phyloP scores from a whole-genome alignment of 2,888 invertebrate species.

The Megamerina dolium region DNA sequence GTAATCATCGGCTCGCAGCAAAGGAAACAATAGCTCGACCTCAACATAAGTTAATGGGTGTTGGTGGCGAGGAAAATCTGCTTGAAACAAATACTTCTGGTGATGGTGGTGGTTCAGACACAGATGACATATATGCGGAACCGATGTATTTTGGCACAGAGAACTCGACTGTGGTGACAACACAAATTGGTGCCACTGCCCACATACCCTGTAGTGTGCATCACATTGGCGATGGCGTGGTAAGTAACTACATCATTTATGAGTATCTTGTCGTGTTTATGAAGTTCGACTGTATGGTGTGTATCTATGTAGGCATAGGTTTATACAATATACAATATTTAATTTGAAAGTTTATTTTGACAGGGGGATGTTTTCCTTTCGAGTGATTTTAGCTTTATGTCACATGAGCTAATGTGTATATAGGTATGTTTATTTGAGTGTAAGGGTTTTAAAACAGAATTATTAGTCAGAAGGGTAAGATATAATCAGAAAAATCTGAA shows the following conservation, averaged over 20 bases:
- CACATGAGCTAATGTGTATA: no score
- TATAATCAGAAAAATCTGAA: no score
- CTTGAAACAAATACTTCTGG: constrained; percentile 22
- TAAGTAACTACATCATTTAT: constrained; percentile 53
- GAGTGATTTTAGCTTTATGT: no score
- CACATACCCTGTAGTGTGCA: constrained; percentile 77
- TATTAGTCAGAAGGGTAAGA: no score
- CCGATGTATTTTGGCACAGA: constrained; percentile 78
- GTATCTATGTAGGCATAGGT: no score
- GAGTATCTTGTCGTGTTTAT: constrained; percentile 3
- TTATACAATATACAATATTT: neutral
- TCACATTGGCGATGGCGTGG: constrained; percentile 82
- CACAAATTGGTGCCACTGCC: constrained; percentile 80
- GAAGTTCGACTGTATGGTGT: constrained; percentile 1
- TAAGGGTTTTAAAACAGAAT: no score
- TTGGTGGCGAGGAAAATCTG: constrained; percentile 20
- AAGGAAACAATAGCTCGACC: constrained; percentile 36
- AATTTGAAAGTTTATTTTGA: neutral
- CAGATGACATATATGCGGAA: constrained; percentile 50
- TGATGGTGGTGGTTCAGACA: constrained; percentile 25
- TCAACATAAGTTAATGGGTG: constrained; percentile 23
- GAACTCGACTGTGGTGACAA: constrained; percentile 73
- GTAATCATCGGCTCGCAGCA: constrained; percentile 29
- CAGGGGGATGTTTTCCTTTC: no score
- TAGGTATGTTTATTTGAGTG: no score